Conservation (phyloP, 2,888 invertebrate species). For the Eurytoma adleriae region DNA sequence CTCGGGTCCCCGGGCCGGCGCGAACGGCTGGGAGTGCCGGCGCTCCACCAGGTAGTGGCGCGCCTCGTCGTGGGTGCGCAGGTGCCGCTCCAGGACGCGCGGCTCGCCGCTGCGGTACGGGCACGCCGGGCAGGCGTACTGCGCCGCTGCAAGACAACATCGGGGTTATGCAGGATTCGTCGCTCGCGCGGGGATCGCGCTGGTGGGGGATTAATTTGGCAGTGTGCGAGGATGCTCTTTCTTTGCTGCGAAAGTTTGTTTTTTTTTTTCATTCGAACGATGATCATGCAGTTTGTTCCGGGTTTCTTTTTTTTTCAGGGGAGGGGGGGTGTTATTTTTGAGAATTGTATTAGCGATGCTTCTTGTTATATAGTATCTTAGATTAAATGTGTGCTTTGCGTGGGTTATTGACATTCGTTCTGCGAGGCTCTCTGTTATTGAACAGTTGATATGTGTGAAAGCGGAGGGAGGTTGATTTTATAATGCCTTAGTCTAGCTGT, state of each 20-base stretch:
- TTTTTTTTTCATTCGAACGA: too few species aligned
- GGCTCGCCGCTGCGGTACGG: neutral
- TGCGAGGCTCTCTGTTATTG: neutral
- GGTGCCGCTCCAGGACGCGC: slow-evolving; percentile 51
- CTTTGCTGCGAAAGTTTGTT: neutral
- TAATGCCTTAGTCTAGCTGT: too few species aligned
- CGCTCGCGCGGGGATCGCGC: too few species aligned
- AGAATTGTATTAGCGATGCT: too few species aligned
- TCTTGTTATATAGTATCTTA: too few species aligned
- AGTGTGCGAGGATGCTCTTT: neutral
- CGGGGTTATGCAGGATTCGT: too few species aligned
- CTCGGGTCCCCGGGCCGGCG: neutral
- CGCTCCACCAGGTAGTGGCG: neutral
- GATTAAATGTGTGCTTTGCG: too few species aligned
- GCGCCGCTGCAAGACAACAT: slow-evolving; percentile 7
- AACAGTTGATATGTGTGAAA: neutral
- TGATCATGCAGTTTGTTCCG: too few species aligned
- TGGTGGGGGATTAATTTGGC: too few species aligned
- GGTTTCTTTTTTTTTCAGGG: too few species aligned
- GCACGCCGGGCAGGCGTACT: slow-evolving; percentile 18
- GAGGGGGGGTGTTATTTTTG: too few species aligned
- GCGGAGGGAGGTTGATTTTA: neutral
- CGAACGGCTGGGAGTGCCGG: neutral
- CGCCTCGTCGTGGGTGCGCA: slow-evolving; percentile 17
- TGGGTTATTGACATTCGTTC: slow-evolving; percentile 13